Evolutionary conservation across 2,113 vertebrate species (phyloP).

Genomic region (Pomatorhinus ruficollis): DNA sequence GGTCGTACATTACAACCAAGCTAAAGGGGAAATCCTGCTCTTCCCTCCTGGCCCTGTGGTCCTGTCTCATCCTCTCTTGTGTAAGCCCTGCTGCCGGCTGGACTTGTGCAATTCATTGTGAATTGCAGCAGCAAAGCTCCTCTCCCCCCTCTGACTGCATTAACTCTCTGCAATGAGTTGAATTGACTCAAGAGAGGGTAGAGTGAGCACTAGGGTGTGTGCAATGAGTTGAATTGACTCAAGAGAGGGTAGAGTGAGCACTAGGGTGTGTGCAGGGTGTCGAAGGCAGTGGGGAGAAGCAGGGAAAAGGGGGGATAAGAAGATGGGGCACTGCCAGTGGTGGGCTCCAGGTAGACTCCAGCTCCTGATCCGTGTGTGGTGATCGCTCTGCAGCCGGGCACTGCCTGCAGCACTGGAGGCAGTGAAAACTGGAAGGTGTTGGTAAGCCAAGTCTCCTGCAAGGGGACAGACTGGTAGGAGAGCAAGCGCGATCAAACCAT

Average conservation of each 20-base stretch:
- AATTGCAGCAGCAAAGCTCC: not conserved
- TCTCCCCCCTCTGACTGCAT: accelerated
- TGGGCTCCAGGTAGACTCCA: not conserved
- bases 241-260: not conserved
- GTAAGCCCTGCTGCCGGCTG: not conserved
- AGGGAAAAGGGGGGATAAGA: accelerated
- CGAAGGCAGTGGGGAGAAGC: accelerated
- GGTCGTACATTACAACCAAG: not conserved
- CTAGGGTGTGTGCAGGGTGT: not conserved
- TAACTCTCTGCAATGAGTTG: not conserved
- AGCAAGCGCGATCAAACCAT: not conserved
- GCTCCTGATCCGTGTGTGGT: not conserved
- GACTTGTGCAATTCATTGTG: not conserved
- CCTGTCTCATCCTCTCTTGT: not conserved
- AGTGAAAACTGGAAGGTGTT: not conserved
- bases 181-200: not conserved
- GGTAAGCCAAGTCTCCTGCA: not conserved
- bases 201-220: not conserved
- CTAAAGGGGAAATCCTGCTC: not conserved
- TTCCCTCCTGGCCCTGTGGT: not conserved
- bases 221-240: not conserved
- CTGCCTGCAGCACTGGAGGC: not conserved
- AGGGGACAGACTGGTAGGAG: not conserved
- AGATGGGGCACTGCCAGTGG: not conserved
- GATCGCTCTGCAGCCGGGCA: not conserved